Conservation (phyloP, 2,113 vertebrate species). For the Eptesicus fuscus region DNA sequence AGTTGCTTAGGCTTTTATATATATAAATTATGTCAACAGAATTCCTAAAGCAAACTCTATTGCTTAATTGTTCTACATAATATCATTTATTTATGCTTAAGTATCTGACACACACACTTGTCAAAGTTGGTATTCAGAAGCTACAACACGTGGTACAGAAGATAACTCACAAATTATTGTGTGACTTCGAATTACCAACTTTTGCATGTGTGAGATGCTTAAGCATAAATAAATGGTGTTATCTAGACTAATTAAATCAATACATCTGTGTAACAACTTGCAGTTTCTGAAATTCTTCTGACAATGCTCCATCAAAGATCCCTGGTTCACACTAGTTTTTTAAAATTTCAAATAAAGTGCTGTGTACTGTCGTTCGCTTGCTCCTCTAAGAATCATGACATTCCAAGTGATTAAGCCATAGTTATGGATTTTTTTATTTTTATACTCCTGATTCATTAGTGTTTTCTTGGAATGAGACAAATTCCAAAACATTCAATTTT, state of each 20-base stretch:
- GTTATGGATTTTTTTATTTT: slow-evolving; percentile 5
- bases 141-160: slow-evolving; percentile 73
- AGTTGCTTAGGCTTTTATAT: too few relatives aligned
- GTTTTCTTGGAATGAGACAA: slow-evolving; percentile 24
- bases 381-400: not conserved
- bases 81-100: slow-evolving; percentile 81
- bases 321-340: slow-evolving; percentile 52
- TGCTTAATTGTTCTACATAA: slow-evolving; percentile 76
- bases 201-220: slow-evolving; percentile 80
- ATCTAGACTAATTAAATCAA: slow-evolving; percentile 81
- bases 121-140: slow-evolving; percentile 79
- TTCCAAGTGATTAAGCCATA: slow-evolving; percentile 40
- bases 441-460: slow-evolving; percentile 18
- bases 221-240: slow-evolving; percentile 83
- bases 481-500: slow-evolving; percentile 12
- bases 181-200: slow-evolving; percentile 82
- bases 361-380: not conserved
- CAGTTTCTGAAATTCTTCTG: slow-evolving; percentile 71
- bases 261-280: slow-evolving; percentile 79
- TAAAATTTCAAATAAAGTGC: slow-evolving; percentile 49
- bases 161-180: slow-evolving; percentile 84
- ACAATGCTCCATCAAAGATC: slow-evolving; percentile 62
- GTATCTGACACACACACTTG: slow-evolving; percentile 71
- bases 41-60: slow-evolving; percentile 67
- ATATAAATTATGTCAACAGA: not conserved